Base-by-base conservation (phyloP, 2,113 vertebrate genomes). In the Mastomys natalensis region DNA sequence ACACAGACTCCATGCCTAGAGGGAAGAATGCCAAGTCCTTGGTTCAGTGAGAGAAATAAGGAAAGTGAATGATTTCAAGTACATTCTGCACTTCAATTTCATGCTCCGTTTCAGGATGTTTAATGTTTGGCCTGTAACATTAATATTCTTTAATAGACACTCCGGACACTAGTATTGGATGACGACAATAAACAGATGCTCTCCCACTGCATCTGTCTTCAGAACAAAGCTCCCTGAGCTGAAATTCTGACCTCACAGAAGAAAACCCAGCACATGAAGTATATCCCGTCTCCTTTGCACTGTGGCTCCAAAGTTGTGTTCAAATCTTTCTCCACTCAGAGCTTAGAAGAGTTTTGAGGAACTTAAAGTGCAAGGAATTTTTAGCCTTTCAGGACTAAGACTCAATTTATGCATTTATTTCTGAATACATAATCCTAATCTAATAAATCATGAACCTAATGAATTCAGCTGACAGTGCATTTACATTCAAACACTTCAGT, bases 111-210 rank as follows among this genome's bases (percentile, higher is more conserved):
- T 97, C 95, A 95, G 74, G 48, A 93, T 43, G n/a, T 94, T 89
- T 93, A 93, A 80, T 94, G 77, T 58, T 58, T 84, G 86, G 48
- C 43, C 68, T 94, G 60, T 78, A 80, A 92, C 90, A 93, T 90
- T 90, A 89, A 86, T 93, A 95, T 86, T 92, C 88, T 94, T 92
- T 97, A 96, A 95, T 58, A 94, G 94, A 95, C 48, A 82, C 94
- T 90, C 87, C 70, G 87, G 94, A 96, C 73, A 58, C 1, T 5
- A 9, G 16, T 60, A 43, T 26, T 89, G 53, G 26, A 73, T 78
- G 86, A 80, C 40, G 48, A 93, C 62, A 89, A 90, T 78, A 91
- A 95, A 78, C 45, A 97, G 76, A 82, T 34, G n/a, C 62, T 84
- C 58, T 64, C 3, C 22, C 22, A 9, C 16, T 26, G 31, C 22